Percentiles rank a stretch among this genome's conserved stretches.
phyloP scores from a whole-genome alignment of 2,888 invertebrate genomes.

The Callimorpha dominula region DNA sequence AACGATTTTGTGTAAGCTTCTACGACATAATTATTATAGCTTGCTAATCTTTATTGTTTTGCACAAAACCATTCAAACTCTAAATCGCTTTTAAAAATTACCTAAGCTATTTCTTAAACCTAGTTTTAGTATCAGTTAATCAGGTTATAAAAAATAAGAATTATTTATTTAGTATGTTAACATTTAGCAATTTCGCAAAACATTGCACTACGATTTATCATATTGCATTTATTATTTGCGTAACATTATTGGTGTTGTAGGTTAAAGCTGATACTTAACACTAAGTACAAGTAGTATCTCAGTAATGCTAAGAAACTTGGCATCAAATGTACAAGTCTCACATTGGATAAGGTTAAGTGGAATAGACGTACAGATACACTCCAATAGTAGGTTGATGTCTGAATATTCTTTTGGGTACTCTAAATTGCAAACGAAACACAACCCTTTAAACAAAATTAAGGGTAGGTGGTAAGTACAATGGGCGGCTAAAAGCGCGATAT shows the following conservation, averaged over 20 bases:
- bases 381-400: too few species aligned
- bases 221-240: background rate
- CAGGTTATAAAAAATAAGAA: slow-evolving; percentile 14
- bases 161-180: slow-evolving; percentile 26
- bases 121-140: slow-evolving; percentile 4
- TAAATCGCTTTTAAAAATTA: slow-evolving; percentile 1
- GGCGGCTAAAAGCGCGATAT: too few species aligned
- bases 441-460: too few species aligned
- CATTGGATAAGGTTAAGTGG: too few species aligned
- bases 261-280: background rate
- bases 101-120: background rate
- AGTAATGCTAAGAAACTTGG: background rate
- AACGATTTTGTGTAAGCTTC: too few species aligned
- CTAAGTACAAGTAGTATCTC: background rate
- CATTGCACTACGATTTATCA: slow-evolving; percentile 30
- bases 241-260: background rate
- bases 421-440: too few species aligned
- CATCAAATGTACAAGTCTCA: too few species aligned
- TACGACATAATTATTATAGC: background rate
- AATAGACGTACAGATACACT: too few species aligned
- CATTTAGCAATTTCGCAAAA: slow-evolving; percentile 29
- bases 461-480: too few species aligned
- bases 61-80: background rate
- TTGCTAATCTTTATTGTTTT: background rate
- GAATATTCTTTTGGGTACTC: too few species aligned